Evolutionary conservation across 2,888 invertebrate species (phyloP).

Genomic region (Archaeoteleia sp.): DNA sequence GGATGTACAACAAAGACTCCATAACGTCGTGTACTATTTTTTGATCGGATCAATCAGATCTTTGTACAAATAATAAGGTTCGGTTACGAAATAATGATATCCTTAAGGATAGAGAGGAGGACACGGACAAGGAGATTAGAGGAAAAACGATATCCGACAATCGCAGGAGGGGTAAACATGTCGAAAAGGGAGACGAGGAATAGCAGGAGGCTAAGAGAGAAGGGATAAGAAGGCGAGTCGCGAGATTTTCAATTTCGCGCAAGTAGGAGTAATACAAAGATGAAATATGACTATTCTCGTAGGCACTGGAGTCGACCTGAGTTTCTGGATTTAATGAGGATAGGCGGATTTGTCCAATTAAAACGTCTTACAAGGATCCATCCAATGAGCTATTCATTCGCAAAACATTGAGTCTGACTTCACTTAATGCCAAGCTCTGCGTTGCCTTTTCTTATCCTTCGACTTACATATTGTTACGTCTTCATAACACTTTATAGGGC

Average conservation of each 20-base stretch:
- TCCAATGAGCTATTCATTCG: slow-evolving; percentile 65
- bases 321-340: slow-evolving; percentile 74
- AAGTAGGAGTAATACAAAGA: slow-evolving; percentile 69
- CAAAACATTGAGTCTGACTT: slow-evolving; percentile 67
- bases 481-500: too few relatives aligned
- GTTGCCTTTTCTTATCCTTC: slow-evolving; percentile 59
- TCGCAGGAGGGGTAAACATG: slow-evolving; percentile 23
- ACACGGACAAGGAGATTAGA: slow-evolving; percentile 45
- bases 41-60: slow-evolving; percentile 10
- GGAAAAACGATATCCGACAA: slow-evolving; percentile 52
- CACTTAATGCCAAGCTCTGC: slow-evolving; percentile 57
- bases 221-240: slow-evolving; percentile 49
- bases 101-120: slow-evolving; percentile 34
- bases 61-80: slow-evolving; percentile 47
- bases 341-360: slow-evolving; percentile 76
- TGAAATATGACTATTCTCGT: slow-evolving; percentile 60
- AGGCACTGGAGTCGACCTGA: slow-evolving; percentile 52
- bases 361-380: slow-evolving; percentile 75
- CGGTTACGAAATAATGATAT: slow-evolving; percentile 52
- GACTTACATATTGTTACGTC: slow-evolving; percentile 25
- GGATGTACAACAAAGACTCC: slow-evolving; percentile 3
- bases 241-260: slow-evolving; percentile 67
- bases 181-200: slow-evolving; percentile 40
- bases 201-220: slow-evolving; percentile 9
- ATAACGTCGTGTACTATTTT: slow-evolving; percentile 17